Evolutionary conservation across 2,888 invertebrate genomes (phyloP).

Genomic region (Amiota mariae): DNA sequence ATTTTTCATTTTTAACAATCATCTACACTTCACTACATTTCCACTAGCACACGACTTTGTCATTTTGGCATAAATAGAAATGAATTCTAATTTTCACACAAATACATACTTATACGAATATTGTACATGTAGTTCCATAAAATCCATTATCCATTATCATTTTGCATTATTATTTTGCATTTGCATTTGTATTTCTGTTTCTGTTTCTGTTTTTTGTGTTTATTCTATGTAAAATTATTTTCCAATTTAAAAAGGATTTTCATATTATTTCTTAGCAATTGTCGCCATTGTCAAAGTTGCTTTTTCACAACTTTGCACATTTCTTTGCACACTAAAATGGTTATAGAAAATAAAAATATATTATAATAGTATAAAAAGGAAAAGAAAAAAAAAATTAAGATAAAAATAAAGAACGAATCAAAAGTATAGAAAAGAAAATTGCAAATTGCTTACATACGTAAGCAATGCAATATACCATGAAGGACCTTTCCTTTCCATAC

Average conservation of each 20-base stretch:
- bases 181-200: too few species aligned
- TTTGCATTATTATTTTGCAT: slow-evolving; percentile 15
- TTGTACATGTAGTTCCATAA: not conserved
- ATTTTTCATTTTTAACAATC: too few species aligned
- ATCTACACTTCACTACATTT: not conserved
- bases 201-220: not conserved
- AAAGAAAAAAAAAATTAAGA: too few species aligned
- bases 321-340: slow-evolving; percentile 14
- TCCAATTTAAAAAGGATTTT: not conserved
- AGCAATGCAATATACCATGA: too few species aligned
- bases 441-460: too few species aligned
- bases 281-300: not conserved
- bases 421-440: too few species aligned
- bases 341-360: not conserved
- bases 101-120: not conserved
- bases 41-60: not conserved
- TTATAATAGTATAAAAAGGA: not conserved
- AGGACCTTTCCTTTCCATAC: too few species aligned
- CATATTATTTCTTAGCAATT: not conserved
- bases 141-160: not conserved
- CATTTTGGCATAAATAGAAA: not conserved
- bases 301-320: slow-evolving; percentile 19
- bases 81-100: too few species aligned
- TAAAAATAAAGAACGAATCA: too few species aligned
- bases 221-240: not conserved